phyloP scores from a whole-genome alignment of 1,140 invertebrate genomes.

The Amphibalanus amphitrite region DNA sequence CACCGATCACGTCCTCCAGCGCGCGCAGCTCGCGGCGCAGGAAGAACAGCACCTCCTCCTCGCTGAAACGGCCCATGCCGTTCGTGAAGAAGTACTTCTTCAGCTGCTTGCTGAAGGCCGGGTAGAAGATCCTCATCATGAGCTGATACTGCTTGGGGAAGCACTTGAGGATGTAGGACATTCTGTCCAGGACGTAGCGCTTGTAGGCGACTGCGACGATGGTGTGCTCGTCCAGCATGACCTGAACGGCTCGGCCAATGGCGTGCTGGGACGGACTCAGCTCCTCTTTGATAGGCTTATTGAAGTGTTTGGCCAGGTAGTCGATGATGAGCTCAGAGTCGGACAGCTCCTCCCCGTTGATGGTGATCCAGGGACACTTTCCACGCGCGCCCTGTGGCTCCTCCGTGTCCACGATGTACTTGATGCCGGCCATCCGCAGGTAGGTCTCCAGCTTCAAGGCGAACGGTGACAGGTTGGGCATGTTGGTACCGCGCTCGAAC shows the following conservation, averaged over 20 bases:
- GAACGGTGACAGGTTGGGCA: too few relatives aligned
- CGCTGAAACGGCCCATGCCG: constrained; percentile 10
- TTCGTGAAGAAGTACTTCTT: not conserved
- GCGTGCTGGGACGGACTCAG: constrained; percentile 5
- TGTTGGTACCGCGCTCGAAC: too few relatives aligned
- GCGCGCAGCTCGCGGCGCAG: constrained; percentile 9
- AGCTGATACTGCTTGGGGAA: not conserved
- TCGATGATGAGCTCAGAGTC: too few relatives aligned
- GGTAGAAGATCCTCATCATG: not conserved
- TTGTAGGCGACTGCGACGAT: not conserved
- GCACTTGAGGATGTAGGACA: not conserved
- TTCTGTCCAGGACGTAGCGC: not conserved
- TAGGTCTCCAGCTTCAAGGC: constrained; percentile 21
- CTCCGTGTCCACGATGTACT: too few relatives aligned
- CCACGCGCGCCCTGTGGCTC: too few relatives aligned
- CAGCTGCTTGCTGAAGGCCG: not conserved
- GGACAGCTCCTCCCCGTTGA: too few relatives aligned
- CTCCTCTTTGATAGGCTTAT: constrained; percentile 5
- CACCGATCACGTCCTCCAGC: too few relatives aligned
- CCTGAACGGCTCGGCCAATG: too few relatives aligned
- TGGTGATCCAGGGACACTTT: too few relatives aligned
- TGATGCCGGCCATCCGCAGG: constrained; percentile 21
- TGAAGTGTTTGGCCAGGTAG: constrained; percentile 12
- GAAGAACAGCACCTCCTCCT: constrained; percentile 10
- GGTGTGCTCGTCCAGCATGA: constrained; percentile 17